Evolutionary conservation across 2,797 vertebrate species (phyloP), one percentile per base, ranked within the genome.

Genomic region (Sylvia borin): DNA sequence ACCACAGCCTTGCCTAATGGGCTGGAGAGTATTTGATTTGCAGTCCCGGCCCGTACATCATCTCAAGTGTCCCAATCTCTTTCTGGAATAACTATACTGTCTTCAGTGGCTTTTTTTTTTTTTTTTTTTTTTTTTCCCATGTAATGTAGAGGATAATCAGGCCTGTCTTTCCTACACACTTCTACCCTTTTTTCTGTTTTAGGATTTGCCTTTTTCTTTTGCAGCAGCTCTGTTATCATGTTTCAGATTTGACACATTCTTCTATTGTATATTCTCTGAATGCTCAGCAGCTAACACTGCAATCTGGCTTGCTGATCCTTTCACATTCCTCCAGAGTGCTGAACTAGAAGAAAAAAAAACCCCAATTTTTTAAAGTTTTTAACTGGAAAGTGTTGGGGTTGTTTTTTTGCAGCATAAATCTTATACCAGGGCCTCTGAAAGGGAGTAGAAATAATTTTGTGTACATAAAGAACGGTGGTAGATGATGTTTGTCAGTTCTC

Each of bases 1-100:
- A 95, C 92, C 88, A 92, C 91, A 88, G 92, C 73, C 91, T 94
- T 95, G 94, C 96, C 92, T 95, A 95, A 96, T 93, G 95, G 95
- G 88, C 88, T 96, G 94, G 83, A 95, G 95, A 94, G 81, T 90
- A 77, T 95, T 96, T 94, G 92, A 95, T 95, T 85, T 95, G 77
- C 67, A 77, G 88, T 96, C 77, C 88, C 67, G 68, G 73, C 87
- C 76, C 2, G 51, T 96, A 85, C 73, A 90, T 97, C 89, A 93
- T 96, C 76, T 87, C 88, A 85, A 92, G 85, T 82, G 90, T 90
- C 54, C 94, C 0, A 5, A 62, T 96, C 90, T 90, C 88, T 96
- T 86, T 92, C 89, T 92, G 72, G 81, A 95, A 95, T 95, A 91
- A 82, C 91, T 93, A 17, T 55, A 45, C 74, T 90, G 85, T 67